phyloP scores from a whole-genome alignment of 2,113 vertebrate species.

The Ictalurus punctatus region DNA sequence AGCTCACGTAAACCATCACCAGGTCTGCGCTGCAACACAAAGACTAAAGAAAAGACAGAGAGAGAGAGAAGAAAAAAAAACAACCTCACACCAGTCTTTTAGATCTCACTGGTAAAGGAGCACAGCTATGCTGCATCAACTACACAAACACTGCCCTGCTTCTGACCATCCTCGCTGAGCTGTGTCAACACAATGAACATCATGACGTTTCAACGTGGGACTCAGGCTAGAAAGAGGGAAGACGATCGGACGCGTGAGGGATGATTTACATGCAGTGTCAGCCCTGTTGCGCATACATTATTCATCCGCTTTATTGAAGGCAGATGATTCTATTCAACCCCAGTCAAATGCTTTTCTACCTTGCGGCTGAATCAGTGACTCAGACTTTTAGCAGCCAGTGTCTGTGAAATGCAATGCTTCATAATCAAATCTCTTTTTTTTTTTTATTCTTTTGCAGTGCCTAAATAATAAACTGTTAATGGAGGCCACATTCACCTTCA shows the following conservation, averaged over 20 bases:
- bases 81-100: background rate
- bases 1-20: background rate
- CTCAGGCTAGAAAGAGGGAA: constrained; percentile 38
- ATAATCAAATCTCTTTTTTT: background rate
- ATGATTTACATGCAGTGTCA: constrained; percentile 70
- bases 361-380: constrained; percentile 4
- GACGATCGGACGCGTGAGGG: constrained; percentile 52
- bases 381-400: background rate
- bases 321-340: constrained; percentile 69
- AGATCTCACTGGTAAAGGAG: background rate
- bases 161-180: constrained; percentile 44
- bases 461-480: constrained; percentile 24
- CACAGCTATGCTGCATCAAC: constrained; percentile 30
- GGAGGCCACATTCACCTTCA: constrained; percentile 3
- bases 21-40: background rate
- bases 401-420: constrained; percentile 24
- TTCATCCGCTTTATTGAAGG: constrained; percentile 72
- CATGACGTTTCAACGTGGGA: constrained; percentile 64
- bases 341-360: constrained; percentile 45
- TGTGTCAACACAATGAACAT: constrained; percentile 60
- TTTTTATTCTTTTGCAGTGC: background rate
- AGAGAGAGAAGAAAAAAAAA: no score
- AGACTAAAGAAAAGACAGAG: background rate
- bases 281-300: constrained; percentile 66
- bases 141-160: constrained; percentile 49